Evolutionary conservation across 2,797 vertebrate genomes (phyloP), one percentile per base, ranked within the genome.

Genomic region (Ptychobarbus kaznakovi): DNA sequence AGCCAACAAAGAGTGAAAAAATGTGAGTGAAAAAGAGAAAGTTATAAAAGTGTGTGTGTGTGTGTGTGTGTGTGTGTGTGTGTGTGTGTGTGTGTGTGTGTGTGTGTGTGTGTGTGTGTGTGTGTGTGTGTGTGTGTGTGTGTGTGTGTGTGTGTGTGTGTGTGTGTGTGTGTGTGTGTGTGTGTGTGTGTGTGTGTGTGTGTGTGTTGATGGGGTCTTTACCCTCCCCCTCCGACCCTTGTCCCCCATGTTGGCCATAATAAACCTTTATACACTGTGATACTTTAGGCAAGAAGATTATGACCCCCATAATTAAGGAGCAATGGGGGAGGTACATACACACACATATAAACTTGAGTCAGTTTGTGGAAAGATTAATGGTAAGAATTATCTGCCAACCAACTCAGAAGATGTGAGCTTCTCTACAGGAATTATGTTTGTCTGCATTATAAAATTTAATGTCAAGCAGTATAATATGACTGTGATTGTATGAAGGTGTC

Each of bases 241-340:
- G n/a, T 90, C 90, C 90, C 93, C 91, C 91, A 90, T 86, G 90
- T 93, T 92, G 91, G 83, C 90, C 91, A 93, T 94, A 94, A 93
- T 94, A 89, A 91, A 93, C 92, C 95, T 95, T 95, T 95, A 96
- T 95, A 94, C 93, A 95, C 91, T 95, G 91, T 95, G 94, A 95
- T 94, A 92, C 91, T 93, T 89, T 88, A 90, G 92, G 91, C 90
- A 93, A 89, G 89, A 91, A 93, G 91, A 92, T 91, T 91, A 94
- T 96, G 94, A 95, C 92, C 93, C 88, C 91, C n/a, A 61, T 90
- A 93, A 93, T 94, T 93, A 90, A 91, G 93, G 91, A 88, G 82
- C 92, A 86, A 88, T 87, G 91, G 92, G 92, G 91, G 58, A 86
- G 69, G 28, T 25, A 46, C n/a, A 44, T 63, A 51, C 58, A 75